A percentile compares a stretch with the other conserved stretches of the same genome.
phyloP scores from a whole-genome alignment of 2,797 vertebrate species.

The Lophius americanus region DNA sequence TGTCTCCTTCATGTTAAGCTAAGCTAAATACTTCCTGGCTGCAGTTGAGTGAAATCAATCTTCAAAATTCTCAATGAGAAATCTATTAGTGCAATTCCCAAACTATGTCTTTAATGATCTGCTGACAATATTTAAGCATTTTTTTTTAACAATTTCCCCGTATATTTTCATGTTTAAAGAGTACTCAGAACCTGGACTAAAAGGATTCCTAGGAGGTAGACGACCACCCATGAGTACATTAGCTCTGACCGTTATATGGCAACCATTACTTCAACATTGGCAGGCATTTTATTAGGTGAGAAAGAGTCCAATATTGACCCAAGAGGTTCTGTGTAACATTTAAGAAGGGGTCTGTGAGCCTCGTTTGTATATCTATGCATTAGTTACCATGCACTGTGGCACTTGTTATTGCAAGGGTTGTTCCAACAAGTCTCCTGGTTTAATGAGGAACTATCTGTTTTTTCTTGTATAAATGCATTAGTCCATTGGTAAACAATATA shows the following conservation, averaged over 20 bases:
- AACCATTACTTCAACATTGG: constrained; percentile 46
- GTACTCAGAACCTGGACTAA: not conserved
- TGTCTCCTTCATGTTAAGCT: not conserved
- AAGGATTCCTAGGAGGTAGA: constrained; percentile 5
- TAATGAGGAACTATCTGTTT: not conserved
- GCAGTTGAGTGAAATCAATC: not conserved
- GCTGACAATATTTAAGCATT: not conserved
- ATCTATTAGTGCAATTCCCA: too few relatives aligned
- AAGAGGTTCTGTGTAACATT: constrained; percentile 7
- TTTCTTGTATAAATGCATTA: not conserved
- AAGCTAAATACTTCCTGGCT: not conserved
- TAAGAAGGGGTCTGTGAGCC: constrained; percentile 15
- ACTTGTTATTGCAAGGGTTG: constrained; percentile 12
- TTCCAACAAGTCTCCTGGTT: constrained; percentile 10
- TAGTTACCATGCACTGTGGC: constrained; percentile 22
- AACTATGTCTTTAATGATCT: not conserved
- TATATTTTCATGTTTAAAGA: too few relatives aligned
- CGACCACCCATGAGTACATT: constrained; percentile 63
- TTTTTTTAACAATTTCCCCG: too few relatives aligned
- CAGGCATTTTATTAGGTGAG: constrained; percentile 35
- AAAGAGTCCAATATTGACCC: constrained; percentile 32
- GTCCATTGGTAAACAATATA: not conserved
- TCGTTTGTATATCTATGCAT: constrained; percentile 16
- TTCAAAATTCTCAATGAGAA: not conserved
- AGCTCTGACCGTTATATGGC: constrained; percentile 52